Evolutionary conservation across 1,140 invertebrate species (phyloP), one percentile per base, ranked within the genome.

Genomic region (Caenorhabditis brenneri): DNA sequence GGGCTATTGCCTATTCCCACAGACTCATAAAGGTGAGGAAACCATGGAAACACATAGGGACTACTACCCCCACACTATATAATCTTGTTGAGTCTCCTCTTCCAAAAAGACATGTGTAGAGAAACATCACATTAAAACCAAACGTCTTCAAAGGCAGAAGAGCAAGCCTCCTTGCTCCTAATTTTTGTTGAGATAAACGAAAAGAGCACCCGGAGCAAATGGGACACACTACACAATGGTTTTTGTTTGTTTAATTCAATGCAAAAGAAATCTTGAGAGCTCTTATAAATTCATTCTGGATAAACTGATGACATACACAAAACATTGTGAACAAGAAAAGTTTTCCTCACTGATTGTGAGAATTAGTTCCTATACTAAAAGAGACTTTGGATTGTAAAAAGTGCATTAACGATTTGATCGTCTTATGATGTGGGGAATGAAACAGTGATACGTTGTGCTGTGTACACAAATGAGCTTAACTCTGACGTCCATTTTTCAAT

Each of bases 201-300:
- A 29, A 65, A 16, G 33, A 74, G 65, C 36, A 74, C 36, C n/a
- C 36, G 29, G 36, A 74, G 65, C 65, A 74, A 74, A 74, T 74
- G 65, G 65, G 65, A 27, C 36, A 36, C 58, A 74, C 65, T 74
- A 74, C 65, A 74, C 65, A 74, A 74, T 74, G 65, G 65, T 74
- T 74, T 74, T 74, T 74, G 65, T 74, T 74, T 74, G 65, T 74
- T 74, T 42, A 74, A 74, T 74, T 42, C 65, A 74, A 74, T 36
- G 65, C 65, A 65, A 7, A 6, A 58, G 22, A 65, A 42, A 33
- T 74, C 46, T 33, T 42, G 58, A 36, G 65, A 74, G 65, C 65
- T 74, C 65, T 74, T 74, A 74, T 74, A 42, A 74, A 74, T 74
- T 74, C 36, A 74, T 42, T 7, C 60, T 58, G 55, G n/a, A 58